Base-by-base conservation (phyloP, 2,888 invertebrate genomes). In the Ectobius pallidus region DNA sequence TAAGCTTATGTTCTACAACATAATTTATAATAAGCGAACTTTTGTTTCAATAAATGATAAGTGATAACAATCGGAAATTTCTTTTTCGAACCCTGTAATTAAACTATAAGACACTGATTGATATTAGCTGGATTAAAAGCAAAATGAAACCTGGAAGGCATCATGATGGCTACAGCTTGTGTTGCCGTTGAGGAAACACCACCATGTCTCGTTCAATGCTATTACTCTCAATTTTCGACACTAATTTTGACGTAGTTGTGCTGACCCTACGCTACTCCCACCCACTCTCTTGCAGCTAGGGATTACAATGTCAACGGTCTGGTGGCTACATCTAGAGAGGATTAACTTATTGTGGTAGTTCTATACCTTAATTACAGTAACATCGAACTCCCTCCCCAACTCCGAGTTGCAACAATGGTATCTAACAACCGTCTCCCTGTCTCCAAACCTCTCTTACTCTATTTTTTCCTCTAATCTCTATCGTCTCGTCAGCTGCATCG, bases 211-310 rank as follows among this genome's bases (percentile, higher is more conserved):
- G 44, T 65, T 65, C 65, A 42, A 44, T 30, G 44, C 30, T 30
- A 72, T 69, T 69, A 72, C 61, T 72, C 69, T 61, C 72, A 65
- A 67, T 71, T 65, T 71, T 65, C 71, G 67, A 67, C 71, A 49
- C 69, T 72, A 72, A 72, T 72, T 72, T 63, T 69, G 46, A 65
- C 63, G 16, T 39, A 63, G 63, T 63, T 52, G 52, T 52, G n/a
- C 52, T 16, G 52, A 58, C 58, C 58, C 30, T 30, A 3, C n/a
- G 11, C 58, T 25, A 14, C 30, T n/a, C 27, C 27, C 58, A 30
- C 58, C 30, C 58, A 58, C 58, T 32, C 30, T n/a, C n/a, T n/a
- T n/a, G n/a, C n/a, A 22, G 30, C 27, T 6, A 25, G 58, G 65
- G 65, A 65, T 65, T 65, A 65, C 46, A 18, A 25, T 65, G 46